Evolutionary conservation across 2,113 vertebrate genomes (phyloP), one percentile per base, ranked within the genome.

Genomic region (Zosterops lateralis): DNA sequence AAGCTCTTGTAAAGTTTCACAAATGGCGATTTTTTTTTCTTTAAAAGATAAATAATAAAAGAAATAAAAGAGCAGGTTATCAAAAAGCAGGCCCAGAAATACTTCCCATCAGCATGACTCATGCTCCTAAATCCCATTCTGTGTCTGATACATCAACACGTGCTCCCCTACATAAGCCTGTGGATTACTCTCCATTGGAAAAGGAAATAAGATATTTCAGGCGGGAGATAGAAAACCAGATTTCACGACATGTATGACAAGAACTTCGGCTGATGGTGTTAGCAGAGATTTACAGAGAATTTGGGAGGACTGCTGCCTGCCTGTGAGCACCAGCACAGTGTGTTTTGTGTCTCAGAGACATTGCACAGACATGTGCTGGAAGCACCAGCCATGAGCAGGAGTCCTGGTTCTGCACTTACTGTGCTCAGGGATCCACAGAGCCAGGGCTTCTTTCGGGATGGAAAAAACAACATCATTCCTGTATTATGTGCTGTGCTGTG

Each of bases 401-500:
- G 57, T 18, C 32, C 14, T 0, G 0, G 57, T 38, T 83, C 62
- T 29, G 48, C 0, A 0, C 15, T 82, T 12, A 1, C 32, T 26
- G 7, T 32, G n/a, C 45, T 60, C 31, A 17, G 64, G 31, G 31
- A 77, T 47, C 21, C 58, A 44, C 31, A 68, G 58, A 83, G 36
- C 28, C 7, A 5, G 16, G 45, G 48, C 15, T 75, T 17, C 66
- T 42, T 65, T 73, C 29, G 38, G 90, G 8, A 12, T 62, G 24
- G 75, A 36, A 74, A 34, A 74, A 72, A 60, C 44, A 56, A 58
- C 17, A n/a, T 54, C 25, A 47, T 15, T 61, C 20, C n/a, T 54
- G 25, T 26, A 5, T 65, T 47, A 6, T 29, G 50, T 64, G 22
- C 34, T 45, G 17, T 40, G 42, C 29, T 44, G 20, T 58, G 34